Base-by-base conservation (phyloP, 2,888 invertebrate genomes). In the Pseudococcus viburni region DNA sequence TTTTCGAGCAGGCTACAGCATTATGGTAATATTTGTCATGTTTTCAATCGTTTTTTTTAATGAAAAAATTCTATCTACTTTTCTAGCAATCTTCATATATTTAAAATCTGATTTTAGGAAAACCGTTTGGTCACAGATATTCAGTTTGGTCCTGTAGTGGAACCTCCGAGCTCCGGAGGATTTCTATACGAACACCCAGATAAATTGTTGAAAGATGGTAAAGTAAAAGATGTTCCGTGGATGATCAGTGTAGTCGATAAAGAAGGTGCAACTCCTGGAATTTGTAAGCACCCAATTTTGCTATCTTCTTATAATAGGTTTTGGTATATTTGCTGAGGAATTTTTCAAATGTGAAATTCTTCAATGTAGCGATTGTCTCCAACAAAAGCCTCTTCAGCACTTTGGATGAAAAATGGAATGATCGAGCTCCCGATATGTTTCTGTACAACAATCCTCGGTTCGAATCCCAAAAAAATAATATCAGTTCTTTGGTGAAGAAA, bases 221-320 rank as follows among this genome's bases (percentile, higher is more conserved):
- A 93, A 51, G 94, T 94, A 90, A 92, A 93, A 17, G 93, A 94
- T 89, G 90, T 95, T 9, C 96, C 96, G 0, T 94, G 95, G 93
- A 93, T 96, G 88, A 93, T 94, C 94, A 3, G 89, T 68, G 93
- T 94, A 85, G 94, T 94, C 0, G 93, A 94, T 39, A 94, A 95
- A 85, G 96, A 96, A 91, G 96, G 96, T 88, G 92, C 95, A 22
- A 95, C 95, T 90, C 95, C 95, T 48, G 95, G 94, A 68, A 94
- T 94, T 90, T 93, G 95, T 95, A 91, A 7, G 80, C 55, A 12
- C 9, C n/a, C 15, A 15, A 84, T 84, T 51, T 51, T 4, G 15
- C 12, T 15, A 12, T 4, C 12, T 12, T 68, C 0, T 68, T 68
- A 68, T 19, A 26, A 26, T 68, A 26, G 15, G 11, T 9, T 12